These are phyloP conservation scores for Scotopteryx bipunctaria DNA, from an alignment of 2,888 invertebrate species.

Conservation along the genomic window DNA sequence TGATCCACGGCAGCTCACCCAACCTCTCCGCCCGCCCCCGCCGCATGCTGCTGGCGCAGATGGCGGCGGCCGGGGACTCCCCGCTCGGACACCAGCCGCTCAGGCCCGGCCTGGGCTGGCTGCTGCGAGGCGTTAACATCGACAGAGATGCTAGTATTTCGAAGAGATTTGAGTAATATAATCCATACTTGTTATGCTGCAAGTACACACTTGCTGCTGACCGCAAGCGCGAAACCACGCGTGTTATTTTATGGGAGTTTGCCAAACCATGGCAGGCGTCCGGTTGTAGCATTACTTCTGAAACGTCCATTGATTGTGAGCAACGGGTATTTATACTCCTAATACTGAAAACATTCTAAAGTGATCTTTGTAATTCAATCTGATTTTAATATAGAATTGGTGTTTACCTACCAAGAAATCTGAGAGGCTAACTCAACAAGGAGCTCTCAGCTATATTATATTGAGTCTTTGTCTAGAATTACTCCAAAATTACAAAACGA, in stretches of 20 bases:
- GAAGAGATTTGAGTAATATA: constrained; percentile 44
- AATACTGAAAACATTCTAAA: no score
- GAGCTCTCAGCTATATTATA: no score
- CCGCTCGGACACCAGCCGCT: constrained; percentile 68
- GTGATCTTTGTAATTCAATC: background rate
- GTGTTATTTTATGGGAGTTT: no score
- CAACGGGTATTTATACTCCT: no score
- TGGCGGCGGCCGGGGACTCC: constrained; percentile 80
- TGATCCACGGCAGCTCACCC: constrained; percentile 82
- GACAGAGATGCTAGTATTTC: constrained; percentile 57
- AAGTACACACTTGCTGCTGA: no score
- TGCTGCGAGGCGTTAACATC: constrained; percentile 77
- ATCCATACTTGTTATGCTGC: no score
- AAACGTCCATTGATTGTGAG: no score
- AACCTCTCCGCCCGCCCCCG: constrained; percentile 72
- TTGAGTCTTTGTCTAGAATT: no score
- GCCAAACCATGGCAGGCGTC: no score
- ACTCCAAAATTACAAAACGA: constrained; percentile 1
- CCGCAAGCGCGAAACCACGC: no score
- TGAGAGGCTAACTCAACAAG: background rate
- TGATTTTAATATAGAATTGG: background rate
- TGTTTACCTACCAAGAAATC: background rate
- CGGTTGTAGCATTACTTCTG: no score
- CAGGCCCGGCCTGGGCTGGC: constrained; percentile 79
- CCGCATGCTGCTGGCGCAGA: constrained; percentile 82